Conservation (phyloP, 2,888 invertebrate genomes). For the Lymantria monacha region DNA sequence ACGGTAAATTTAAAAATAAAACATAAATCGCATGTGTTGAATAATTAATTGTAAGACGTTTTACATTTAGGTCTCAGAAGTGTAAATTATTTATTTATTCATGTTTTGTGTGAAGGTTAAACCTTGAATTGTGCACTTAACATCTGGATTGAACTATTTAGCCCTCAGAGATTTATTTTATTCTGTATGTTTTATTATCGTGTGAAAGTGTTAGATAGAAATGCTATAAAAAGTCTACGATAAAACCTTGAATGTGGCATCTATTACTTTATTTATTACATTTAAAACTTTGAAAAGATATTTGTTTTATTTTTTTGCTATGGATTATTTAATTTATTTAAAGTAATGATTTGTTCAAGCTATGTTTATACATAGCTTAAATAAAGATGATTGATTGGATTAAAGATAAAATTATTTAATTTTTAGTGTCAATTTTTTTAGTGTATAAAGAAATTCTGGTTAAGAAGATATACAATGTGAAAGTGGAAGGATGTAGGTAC, state of each 20-base stretch:
- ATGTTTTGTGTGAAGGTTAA: constrained; percentile 16
- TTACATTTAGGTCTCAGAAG: constrained; percentile 28
- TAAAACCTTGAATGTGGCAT: background rate
- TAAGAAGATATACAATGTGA: too few species aligned
- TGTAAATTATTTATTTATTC: constrained; percentile 32
- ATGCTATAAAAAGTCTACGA: background rate
- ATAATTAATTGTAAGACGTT: constrained; percentile 27
- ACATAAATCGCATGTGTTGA: constrained; percentile 24
- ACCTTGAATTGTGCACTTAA: constrained; percentile 23
- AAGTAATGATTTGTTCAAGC: too few species aligned
- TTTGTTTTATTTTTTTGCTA: too few species aligned
- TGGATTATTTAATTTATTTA: too few species aligned
- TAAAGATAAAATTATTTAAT: too few species aligned
- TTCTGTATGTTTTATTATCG: constrained; percentile 12
- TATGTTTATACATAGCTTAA: too few species aligned
- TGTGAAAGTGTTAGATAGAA: constrained; percentile 12
- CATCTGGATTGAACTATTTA: constrained; percentile 26
- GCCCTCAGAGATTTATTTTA: constrained; percentile 17
- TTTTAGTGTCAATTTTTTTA: too few species aligned
- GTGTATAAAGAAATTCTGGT: too few species aligned
- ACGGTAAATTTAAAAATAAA: constrained; percentile 17
- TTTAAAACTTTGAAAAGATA: too few species aligned
- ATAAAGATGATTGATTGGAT: too few species aligned
- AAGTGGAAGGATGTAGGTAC: too few species aligned
- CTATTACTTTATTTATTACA: too few species aligned